phyloP scores from a whole-genome alignment of 2,113 vertebrate species.

The Gallinago paraguaiae region DNA sequence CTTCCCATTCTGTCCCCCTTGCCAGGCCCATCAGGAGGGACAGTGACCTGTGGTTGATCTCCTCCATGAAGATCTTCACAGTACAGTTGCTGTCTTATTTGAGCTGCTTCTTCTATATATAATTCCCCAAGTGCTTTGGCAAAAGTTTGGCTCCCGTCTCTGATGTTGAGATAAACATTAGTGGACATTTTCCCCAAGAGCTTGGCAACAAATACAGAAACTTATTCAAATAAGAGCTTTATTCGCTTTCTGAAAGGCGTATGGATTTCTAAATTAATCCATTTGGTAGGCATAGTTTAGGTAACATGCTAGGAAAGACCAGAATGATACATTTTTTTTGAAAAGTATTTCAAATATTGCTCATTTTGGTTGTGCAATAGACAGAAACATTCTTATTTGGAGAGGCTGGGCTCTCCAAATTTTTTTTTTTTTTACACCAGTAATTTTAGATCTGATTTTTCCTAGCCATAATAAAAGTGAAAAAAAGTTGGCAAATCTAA shows the following conservation, averaged over 20 bases:
- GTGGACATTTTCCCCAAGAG: background rate
- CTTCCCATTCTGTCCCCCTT: background rate
- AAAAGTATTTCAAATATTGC: background rate
- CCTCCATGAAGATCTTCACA: background rate
- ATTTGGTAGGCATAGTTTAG: slow-evolving; percentile 1
- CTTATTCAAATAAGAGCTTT: background rate
- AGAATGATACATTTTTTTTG: background rate
- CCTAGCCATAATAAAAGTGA: background rate
- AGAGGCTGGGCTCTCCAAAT: background rate
- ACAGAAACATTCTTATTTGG: background rate
- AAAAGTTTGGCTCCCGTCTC: background rate
- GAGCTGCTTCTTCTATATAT: background rate
- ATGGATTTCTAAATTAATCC: slow-evolving; percentile 24
- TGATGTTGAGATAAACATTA: background rate
- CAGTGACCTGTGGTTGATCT: background rate
- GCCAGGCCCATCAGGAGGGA: background rate
- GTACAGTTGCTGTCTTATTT: background rate
- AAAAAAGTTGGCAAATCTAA: background rate
- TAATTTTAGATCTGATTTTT: background rate
- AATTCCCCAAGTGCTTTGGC: background rate
- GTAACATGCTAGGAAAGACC: background rate
- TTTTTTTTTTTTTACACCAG: background rate
- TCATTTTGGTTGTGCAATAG: background rate
- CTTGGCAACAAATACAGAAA: background rate
- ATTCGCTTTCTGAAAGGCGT: slow-evolving; percentile 17